Base-by-base conservation (phyloP, 2,797 vertebrate species). In the Kryptolebias ocellatus region DNA sequence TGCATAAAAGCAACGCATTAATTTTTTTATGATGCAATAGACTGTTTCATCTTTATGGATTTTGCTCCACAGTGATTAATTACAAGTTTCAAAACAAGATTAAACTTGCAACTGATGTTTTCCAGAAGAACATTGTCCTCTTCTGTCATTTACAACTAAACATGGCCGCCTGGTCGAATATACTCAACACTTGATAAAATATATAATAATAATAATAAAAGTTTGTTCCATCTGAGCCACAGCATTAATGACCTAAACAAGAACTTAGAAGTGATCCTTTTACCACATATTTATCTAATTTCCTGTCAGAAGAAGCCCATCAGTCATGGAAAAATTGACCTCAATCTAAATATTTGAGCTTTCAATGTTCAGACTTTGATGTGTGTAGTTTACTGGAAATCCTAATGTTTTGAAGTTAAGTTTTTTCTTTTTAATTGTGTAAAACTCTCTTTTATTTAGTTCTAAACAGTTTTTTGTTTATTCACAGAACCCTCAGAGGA, bases 401-500 rank as follows among this genome's bases (percentile, higher is more conserved):
- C 7, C 18, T 27, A 3, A 16, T 37, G 10, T 37, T 47, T 16
- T 50, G 18, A 5, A 12, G 1, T 1, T 11, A 53, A 27, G 34
- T 14, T 31, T 37, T 12, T 31, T 11, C 27, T 31, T 24, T 50
- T 42, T 3, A 12, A 14, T 14, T 14, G 11, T 12, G 39, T 42
- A 42, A 42, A 12, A 11, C 11, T 24, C 15, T 2, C 7, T 10
- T 2, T 34, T 59, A 0, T 45, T 17, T 27, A 37, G n/a, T 49
- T 55, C n/a, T 54, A 3, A 53, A 45, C 4, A 4, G 17, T 56
- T 12, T 54, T 42, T 17, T 77, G 14, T 79, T 61, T 56, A 7
- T 78, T 67, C 50, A 65, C 89, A 95, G 94, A 93, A 29, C 20
- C 70, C 50, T 70, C 85, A 78, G 94, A 83, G 71, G 95, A 95